Conservation (phyloP, 2,888 invertebrate species). For the Idaea biselata region DNA sequence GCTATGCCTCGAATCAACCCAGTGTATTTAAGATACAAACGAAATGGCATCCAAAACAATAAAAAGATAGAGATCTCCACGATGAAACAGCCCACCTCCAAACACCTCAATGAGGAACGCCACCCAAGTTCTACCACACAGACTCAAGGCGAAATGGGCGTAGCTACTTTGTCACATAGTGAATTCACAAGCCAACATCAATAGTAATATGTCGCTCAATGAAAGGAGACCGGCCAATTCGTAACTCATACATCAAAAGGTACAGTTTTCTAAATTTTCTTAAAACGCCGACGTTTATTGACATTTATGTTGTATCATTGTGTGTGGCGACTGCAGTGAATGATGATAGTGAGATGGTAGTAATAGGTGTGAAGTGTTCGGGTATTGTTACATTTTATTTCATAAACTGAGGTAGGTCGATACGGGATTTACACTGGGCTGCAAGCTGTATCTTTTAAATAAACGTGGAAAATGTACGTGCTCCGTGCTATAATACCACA, state of each 20-base stretch:
- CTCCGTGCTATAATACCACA: too few relatives aligned
- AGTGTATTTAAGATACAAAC: too few relatives aligned
- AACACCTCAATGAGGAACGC: constrained; percentile 23
- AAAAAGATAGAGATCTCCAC: constrained; percentile 13
- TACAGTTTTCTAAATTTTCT: constrained; percentile 62
- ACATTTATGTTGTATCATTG: constrained; percentile 75
- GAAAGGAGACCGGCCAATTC: constrained; percentile 73
- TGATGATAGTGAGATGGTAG: constrained; percentile 68
- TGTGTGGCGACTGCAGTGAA: constrained; percentile 74
- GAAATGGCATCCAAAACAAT: constrained; percentile 14
- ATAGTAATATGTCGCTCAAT: constrained; percentile 52
- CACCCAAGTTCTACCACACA: constrained; percentile 75
- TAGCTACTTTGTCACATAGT: constrained; percentile 69
- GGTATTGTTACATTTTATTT: constrained; percentile 54
- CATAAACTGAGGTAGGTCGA: constrained; percentile 51
- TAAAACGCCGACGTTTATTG: constrained; percentile 65
- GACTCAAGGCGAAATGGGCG: constrained; percentile 74
- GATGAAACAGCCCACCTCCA: constrained; percentile 12
- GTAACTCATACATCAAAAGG: constrained; percentile 75
- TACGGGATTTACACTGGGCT: constrained; percentile 44
- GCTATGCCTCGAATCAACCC: too few relatives aligned
- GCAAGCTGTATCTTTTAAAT: not conserved
- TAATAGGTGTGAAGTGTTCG: constrained; percentile 79
- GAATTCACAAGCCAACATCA: constrained; percentile 60
- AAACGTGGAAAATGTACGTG: too few relatives aligned